These are phyloP conservation scores for Zeugodacus cucurbitae DNA, from an alignment of 1,140 invertebrate genomes.

Conservation along the genomic window DNA sequence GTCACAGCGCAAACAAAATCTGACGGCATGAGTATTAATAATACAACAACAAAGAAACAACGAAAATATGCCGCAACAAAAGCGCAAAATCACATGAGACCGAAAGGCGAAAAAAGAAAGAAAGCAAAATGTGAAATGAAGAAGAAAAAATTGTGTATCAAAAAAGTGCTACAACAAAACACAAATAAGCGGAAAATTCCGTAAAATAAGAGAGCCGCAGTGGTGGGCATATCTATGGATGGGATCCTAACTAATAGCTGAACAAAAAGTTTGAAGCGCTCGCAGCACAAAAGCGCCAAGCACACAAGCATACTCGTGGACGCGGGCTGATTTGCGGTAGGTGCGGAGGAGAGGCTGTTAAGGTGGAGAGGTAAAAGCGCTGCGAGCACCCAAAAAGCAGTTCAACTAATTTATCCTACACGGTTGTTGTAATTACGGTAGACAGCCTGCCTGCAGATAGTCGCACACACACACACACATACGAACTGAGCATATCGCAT, in stretches of 20 bases:
- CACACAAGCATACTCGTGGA: background rate
- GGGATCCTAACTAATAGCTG: background rate
- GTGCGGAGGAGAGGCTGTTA: background rate
- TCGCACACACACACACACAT: background rate
- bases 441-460: background rate
- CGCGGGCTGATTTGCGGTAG: too few relatives aligned
- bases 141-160: background rate
- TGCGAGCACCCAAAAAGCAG: background rate
- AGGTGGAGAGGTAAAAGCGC: background rate
- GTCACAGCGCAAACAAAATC: too few relatives aligned
- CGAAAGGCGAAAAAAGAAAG: background rate
- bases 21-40: background rate
- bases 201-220: background rate
- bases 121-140: background rate
- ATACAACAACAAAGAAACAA: background rate
- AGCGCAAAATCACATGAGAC: background rate
- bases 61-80: background rate
- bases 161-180: too few relatives aligned
- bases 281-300: background rate
- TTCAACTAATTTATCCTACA: constrained; percentile 37
- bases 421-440: constrained; percentile 5
- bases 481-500: background rate
- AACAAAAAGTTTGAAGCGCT: background rate
- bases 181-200: too few relatives aligned
- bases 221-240: background rate